Evolutionary conservation across 2,113 vertebrate species (phyloP), one percentile per base, ranked within the genome.

Genomic region (Dermatemys mawii): DNA sequence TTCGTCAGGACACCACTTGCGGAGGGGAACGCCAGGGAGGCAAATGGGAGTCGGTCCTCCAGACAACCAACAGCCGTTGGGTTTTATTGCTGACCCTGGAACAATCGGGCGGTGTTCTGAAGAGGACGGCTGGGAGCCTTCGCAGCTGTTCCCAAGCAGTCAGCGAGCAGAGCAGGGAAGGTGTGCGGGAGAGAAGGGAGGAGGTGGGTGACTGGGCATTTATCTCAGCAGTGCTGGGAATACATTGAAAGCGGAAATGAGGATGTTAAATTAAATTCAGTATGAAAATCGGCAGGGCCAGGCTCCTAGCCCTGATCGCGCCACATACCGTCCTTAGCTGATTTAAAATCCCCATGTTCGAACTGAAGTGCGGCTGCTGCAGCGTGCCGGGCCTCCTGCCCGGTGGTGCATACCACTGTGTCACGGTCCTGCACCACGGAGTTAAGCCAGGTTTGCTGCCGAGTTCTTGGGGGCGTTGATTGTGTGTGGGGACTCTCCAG

Each of bases 381-480:
- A 2, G 57, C 2, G 32, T 29, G 3, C 6, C 29, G 6, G 60
- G 32, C 16, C 35, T 35, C 60, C 60, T n/a, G 35, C 60, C 6
- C 5, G 7, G 32, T 35, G 60, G 3, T n/a, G 16, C 6, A 2
- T 16, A 7, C 32, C 32, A 3, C 35, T 6, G 32, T 4, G 2
- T 67, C 32, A 9, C 8, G 16, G 60, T 14, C 60, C 35, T 67
- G 60, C 35, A 6, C 60, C 35, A n/a, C 5, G 12, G 60, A 67
- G 35, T 67, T n/a, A 35, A 16, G 32, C 16, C 35, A 19, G 35
- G 60, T 67, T 67, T 67, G 35, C 35, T 16, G 16, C 35, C 8
- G 16, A 67, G 35, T n/a, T 16, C 60, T 17, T n/a, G 35, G 55
- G 60, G 7, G 32, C 16, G 8, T 67, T n/a, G 60, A 35, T n/a